Evolutionary conservation across 35 echinoderm and acorn worm genomes (phyloP).

Genomic region (Ophiothrix spiculata): DNA sequence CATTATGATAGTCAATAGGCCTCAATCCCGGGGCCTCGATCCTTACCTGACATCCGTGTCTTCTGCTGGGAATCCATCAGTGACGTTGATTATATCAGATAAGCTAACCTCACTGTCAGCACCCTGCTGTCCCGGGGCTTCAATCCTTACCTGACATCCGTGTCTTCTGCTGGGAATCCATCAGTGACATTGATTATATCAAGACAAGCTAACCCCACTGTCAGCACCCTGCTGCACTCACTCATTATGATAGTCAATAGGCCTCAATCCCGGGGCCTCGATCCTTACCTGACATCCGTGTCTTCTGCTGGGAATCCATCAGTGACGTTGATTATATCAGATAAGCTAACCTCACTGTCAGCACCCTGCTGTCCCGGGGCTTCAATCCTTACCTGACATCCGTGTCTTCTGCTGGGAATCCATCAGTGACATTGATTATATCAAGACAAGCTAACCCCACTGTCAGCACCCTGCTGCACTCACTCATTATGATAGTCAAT

Average conservation of each 20-base stretch:
- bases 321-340: conserved; percentile 62
- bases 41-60: conserved; percentile 56
- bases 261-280: too few relatives aligned
- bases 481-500: too few relatives aligned
- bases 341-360: conserved; percentile 46
- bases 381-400: conserved; percentile 33
- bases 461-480: conserved; percentile 17
- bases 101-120: conserved; percentile 40
- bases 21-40: too few relatives aligned
- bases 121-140: conserved; percentile 38
- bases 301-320: conserved; percentile 47
- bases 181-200: conserved; percentile 61
- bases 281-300: conserved; percentile 47
- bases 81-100: conserved; percentile 66
- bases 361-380: conserved; percentile 22
- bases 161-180: conserved; percentile 49
- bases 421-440: conserved; percentile 50
- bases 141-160: conserved; percentile 36
- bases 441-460: conserved; percentile 62
- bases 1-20: too few relatives aligned
- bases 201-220: conserved; percentile 52
- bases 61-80: conserved; percentile 35
- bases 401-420: conserved; percentile 55
- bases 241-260: too few relatives aligned
- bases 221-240: conserved; percentile 25